Conservation (phyloP, 1,140 invertebrate genomes). For the Mizuhopecten yessoensis region DNA sequence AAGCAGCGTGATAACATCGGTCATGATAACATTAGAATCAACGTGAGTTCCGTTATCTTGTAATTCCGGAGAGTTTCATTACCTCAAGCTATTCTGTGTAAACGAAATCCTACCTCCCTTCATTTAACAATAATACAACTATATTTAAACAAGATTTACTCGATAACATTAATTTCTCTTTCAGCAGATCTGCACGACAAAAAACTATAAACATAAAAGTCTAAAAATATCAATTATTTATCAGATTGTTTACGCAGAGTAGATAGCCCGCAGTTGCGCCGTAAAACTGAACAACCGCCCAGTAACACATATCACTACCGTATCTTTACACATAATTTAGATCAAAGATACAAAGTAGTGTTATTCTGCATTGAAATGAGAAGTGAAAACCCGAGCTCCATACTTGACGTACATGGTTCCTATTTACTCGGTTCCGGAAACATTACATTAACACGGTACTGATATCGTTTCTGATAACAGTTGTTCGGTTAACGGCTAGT, state of each 20-base stretch:
- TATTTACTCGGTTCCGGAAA: too few relatives aligned
- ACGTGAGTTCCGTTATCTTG: not conserved
- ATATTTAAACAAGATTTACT: not conserved
- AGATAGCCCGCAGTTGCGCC: too few relatives aligned
- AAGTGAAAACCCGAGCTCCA: too few relatives aligned
- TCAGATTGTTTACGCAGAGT: not conserved
- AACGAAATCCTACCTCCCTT: not conserved
- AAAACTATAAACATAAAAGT: not conserved
- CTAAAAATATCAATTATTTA: not conserved
- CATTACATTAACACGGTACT: too few relatives aligned
- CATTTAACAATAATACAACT: constrained; percentile 30
- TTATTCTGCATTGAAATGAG: too few relatives aligned
- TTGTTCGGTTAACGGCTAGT: too few relatives aligned
- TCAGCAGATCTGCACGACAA: not conserved
- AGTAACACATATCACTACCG: too few relatives aligned
- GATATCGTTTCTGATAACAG: too few relatives aligned
- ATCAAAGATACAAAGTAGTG: too few relatives aligned
- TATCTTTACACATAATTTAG: too few relatives aligned
- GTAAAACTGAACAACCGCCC: too few relatives aligned
- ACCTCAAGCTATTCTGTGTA: not conserved
- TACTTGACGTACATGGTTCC: too few relatives aligned
- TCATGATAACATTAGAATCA: not conserved
- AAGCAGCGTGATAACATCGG: not conserved
- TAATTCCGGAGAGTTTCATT: not conserved
- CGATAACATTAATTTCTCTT: constrained; percentile 39